Evolutionary conservation across 1,140 invertebrate genomes (phyloP), one percentile per base, ranked within the genome.

Genomic region (Drosophila pseudoobscura): DNA sequence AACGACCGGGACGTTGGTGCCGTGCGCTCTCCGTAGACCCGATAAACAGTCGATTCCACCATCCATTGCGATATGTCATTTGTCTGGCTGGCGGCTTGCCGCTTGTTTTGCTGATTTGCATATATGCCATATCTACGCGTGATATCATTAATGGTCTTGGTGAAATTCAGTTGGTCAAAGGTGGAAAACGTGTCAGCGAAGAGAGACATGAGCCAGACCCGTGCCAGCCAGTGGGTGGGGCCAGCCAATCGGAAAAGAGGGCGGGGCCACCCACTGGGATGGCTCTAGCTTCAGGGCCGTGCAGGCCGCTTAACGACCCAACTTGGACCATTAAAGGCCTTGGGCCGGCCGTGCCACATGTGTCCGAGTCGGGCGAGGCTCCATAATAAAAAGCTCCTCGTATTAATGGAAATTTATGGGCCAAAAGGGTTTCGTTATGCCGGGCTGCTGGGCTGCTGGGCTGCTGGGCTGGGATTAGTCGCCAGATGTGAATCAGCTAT

Each of bases 351-450:
- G 78, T 74, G 77, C 62, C 80, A 68, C 80, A 87, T 69, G 73
- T 87, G 80, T 53, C 31, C 8, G 2, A 29, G 13, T 47, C 22
- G 49, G 35, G 31, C 46, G 46, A 22, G 66, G 46, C 56, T 50
- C 43, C 57, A 57, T 75, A 83, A 72, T 78, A 85, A 85, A 85
- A 85, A 87, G 82, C 78, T 75, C 60, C 68, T 69, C 69, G 78
- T 68, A 87, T 87, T 87, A 87, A 87, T 87, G 70, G 61, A 65
- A 87, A 87, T 87, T 87, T 87, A 87, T 87, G 75, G 56, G 47
- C 26, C 55, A 63, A 56, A 70, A 75, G 66, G 45, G 71, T 71
- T 39, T 54, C 44, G 29, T 56, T 31, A 3, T 31, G 31, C 29
- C 7, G 29, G 3, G 9, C 2, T 11, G 31, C 11, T 26, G 29